A percentile compares a stretch with the other conserved stretches of the same genome.
These are phyloP conservation scores for Epirrhoe tristata DNA, from an alignment of 2,888 invertebrate genomes.

Conservation along the genomic window DNA sequence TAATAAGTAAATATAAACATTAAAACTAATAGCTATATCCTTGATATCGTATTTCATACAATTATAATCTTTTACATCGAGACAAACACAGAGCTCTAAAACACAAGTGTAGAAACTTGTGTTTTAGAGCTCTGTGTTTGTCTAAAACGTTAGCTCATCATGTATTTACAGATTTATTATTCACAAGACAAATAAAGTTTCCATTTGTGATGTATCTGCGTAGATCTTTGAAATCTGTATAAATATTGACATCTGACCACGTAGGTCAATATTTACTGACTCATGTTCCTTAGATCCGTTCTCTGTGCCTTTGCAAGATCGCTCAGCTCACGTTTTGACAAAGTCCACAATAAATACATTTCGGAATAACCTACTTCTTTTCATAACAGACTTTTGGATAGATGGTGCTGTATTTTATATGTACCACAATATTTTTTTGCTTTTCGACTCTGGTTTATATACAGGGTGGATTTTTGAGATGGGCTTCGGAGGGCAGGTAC, in stretches of 20 bases:
- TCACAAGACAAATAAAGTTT: constrained; percentile 15
- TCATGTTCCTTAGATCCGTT: constrained; percentile 24
- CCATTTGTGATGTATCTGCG: constrained; percentile 23
- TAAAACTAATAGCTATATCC: neutral
- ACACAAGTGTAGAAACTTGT: no score
- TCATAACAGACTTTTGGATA: no score
- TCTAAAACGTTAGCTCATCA: constrained; percentile 8
- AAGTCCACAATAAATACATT: neutral
- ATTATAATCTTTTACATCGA: neutral
- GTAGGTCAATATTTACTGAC: constrained; percentile 21
- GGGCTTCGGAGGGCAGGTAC: no score
- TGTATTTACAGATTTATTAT: constrained; percentile 12
- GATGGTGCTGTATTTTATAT: no score
- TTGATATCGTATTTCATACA: neutral
- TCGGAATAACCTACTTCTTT: no score
- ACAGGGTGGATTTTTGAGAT: no score
- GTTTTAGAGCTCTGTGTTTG: no score
- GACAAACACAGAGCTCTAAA: no score
- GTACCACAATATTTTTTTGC: no score
- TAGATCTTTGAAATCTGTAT: constrained; percentile 16
- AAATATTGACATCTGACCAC: constrained; percentile 14
- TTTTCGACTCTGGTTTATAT: no score
- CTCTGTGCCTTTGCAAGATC: constrained; percentile 6
- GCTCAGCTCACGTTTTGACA: constrained; percentile 14
- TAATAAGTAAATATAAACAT: neutral